Evolutionary conservation across 2,113 vertebrate species (phyloP).

Genomic region (Nestor notabilis): DNA sequence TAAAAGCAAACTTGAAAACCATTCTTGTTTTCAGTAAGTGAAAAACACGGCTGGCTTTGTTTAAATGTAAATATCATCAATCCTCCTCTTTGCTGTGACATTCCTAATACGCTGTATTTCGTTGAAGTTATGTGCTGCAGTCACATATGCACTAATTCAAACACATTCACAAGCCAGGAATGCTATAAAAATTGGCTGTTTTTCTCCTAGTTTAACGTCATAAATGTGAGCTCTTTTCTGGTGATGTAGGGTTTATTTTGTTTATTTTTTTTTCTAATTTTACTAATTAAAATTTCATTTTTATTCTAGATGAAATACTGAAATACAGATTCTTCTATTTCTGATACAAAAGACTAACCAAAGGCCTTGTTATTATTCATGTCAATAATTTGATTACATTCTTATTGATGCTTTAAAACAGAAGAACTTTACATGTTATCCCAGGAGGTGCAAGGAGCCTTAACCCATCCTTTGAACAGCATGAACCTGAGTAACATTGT

Average conservation of each 20-base stretch:
- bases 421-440: background rate
- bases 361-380: background rate
- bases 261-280: background rate
- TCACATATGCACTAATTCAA: background rate
- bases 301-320: background rate
- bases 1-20: background rate
- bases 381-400: background rate
- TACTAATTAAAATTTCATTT: background rate
- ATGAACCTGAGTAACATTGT: background rate
- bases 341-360: background rate
- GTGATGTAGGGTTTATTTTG: background rate
- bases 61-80: constrained; percentile 1
- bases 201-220: background rate
- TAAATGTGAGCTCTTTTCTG: background rate
- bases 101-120: background rate
- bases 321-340: background rate
- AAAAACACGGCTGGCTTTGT: background rate
- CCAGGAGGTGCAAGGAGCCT: background rate
- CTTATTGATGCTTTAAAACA: background rate
- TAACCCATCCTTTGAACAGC: background rate
- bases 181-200: background rate
- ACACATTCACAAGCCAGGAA: background rate
- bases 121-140: background rate
- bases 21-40: background rate
- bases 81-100: background rate